Base-by-base conservation (phyloP, 2,888 invertebrate species). In the Acrocyrtus sp. region DNA sequence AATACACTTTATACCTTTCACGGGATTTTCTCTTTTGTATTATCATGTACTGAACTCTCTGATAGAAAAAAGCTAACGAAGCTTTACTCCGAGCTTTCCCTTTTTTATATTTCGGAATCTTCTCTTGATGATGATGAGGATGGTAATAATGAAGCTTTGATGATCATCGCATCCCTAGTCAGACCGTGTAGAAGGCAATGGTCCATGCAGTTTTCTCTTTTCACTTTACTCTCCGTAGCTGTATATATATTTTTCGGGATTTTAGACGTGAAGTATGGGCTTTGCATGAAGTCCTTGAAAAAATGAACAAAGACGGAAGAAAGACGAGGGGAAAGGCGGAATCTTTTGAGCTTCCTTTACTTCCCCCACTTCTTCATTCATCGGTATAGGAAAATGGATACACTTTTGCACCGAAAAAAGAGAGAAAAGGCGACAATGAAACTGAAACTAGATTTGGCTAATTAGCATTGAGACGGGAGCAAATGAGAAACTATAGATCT, bases 371-470 rank as follows among this genome's bases (percentile, higher is more conserved):
- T n/a, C n/a, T n/a, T n/a, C n/a, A n/a, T n/a, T n/a, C n/a, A n/a
- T n/a, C n/a, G n/a, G n/a, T n/a, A n/a, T n/a, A n/a, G n/a, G n/a
- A n/a, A n/a, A n/a, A n/a, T 57, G 58, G 63, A 53, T 47, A 51
- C 34, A 45, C 34, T 65, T 56, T 65, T 34, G 24, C 47, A 47
- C 50, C 22, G 53, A 63, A 43, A 22, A n/a, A n/a, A 58, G 70
- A 72, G 63, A 63, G 58, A 51, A 65, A 43, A 72, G 63, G 70
- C 70, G 70, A 72, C 70, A 72, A 72, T 72, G 70, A 72, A 72
- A 72, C 63, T 63, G 70, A 72, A 72, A 72, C 70, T 72, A 72
- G 70, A 72, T 72, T 72, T 63, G 70, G 70, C 70, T 72, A 72
- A 72, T 72, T 72, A 72, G 70, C 70, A 72, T 72, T 53, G 58